These are phyloP conservation scores for Oeneis ivallda DNA, from an alignment of 2,888 invertebrate genomes.

Conservation along the genomic window DNA sequence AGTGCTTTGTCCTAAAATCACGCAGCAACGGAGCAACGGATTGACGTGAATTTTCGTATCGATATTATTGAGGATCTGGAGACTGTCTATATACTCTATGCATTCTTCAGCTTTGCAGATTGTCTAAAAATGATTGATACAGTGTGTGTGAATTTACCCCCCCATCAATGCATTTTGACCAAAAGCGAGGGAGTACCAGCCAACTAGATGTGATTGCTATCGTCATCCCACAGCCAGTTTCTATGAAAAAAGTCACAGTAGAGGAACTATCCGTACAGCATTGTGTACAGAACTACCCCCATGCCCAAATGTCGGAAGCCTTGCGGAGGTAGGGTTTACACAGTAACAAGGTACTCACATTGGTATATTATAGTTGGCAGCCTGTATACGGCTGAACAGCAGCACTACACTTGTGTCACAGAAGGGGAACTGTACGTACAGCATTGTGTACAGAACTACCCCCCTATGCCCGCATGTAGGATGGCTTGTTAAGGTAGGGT, in stretches of 20 bases:
- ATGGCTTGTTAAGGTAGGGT: conserved; percentile 87
- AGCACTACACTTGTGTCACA: conserved; percentile 88
- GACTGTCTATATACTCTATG: too few species aligned
- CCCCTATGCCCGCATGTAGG: conserved; percentile 92
- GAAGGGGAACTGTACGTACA: conserved; percentile 91
- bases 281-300: conserved; percentile 89
- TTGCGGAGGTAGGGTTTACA: conserved; percentile 83
- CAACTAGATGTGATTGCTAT: too few species aligned
- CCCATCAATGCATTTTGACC: too few species aligned
- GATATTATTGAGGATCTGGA: too few species aligned
- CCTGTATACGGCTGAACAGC: conserved; percentile 88
- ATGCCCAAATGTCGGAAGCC: conserved; percentile 91
- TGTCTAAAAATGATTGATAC: too few species aligned
- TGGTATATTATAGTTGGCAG: conserved; percentile 87
- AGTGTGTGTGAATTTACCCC: too few species aligned
- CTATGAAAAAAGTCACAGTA: too few species aligned
- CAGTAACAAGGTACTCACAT: conserved; percentile 74
- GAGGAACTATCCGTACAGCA: conserved; percentile 91
- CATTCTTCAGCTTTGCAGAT: too few species aligned
- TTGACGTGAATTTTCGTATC: too few species aligned
- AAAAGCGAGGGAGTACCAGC: too few species aligned
- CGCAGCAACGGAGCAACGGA: too few species aligned
- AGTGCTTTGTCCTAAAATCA: background rate
- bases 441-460: conserved; percentile 89
- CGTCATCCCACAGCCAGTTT: too few species aligned